Evolutionary conservation across 2,797 vertebrate genomes (phyloP), one percentile per base, ranked within the genome.

Genomic region (Apodemus agrarius): DNA sequence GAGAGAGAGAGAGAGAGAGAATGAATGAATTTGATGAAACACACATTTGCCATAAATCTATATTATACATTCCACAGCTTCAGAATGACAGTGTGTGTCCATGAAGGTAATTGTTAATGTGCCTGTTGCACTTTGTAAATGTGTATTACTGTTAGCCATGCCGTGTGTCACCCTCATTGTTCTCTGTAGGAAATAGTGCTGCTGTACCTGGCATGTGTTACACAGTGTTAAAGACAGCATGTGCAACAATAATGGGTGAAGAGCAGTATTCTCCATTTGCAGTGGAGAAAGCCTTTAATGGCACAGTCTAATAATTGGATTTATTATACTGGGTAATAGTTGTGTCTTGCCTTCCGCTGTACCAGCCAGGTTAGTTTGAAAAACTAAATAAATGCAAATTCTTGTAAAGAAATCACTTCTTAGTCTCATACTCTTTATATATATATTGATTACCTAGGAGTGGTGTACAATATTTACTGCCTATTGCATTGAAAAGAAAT

Each of bases 341-440:
- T n/a, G 1, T 84, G 46, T 89, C 49, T 87, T 84, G 57, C 76
- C 88, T 90, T 91, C 24, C n/a, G 63, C 57, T 87, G 61, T 91
- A 78, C 75, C 78, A 87, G 11, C 43, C 31, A 65, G 46, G 29
- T 80, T 69, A 83, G 54, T 69, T 78, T 75, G 63, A 67, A 61
- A 95, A 92, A 52, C n/a, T 46, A 89, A 90, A 80, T 59, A 40
- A 74, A 78, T 90, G n/a, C 7, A 89, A 79, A 85, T 57, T 65
- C 29, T 74, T 80, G 29, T 11, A 67, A 94, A 74, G 43, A 84
- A 13, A n/a, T 54, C 16, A 57, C 79, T 57, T 40, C 83, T 61
- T 29, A 3, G 81, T 80, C 16, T 87, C 52, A 65, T 59, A 57
- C 34, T 85, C 49, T 85, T 84, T n/a, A 54, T 43, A 43, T 43